phyloP scores from a whole-genome alignment of 2,113 vertebrate species.

The Garra rufa region DNA sequence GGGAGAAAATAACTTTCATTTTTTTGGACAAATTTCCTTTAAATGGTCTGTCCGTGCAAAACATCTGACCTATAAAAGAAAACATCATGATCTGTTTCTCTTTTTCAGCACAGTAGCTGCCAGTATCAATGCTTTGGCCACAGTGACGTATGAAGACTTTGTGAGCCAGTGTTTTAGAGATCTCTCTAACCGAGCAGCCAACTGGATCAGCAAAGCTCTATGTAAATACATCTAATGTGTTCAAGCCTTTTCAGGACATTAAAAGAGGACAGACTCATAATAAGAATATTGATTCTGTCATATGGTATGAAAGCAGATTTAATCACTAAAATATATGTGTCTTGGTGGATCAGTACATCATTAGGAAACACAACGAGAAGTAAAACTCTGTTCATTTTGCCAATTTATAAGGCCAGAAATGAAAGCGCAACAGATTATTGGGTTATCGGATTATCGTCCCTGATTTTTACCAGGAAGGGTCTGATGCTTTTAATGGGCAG shows the following conservation, averaged over 20 bases:
- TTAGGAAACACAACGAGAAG: not conserved
- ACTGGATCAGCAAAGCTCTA: conserved; percentile 85
- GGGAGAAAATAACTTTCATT: not conserved
- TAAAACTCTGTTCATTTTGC: not conserved
- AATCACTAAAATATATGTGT: not conserved
- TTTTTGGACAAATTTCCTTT: not conserved
- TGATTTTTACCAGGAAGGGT: not conserved
- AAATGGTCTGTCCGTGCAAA: not conserved
- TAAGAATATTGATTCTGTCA: not conserved
- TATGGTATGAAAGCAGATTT: not conserved
- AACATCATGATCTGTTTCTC: conserved; percentile 24
- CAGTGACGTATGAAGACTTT: conserved; percentile 87
- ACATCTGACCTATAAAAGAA: conserved; percentile 11
- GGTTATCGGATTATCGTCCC: no score
- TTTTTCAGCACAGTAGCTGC: conserved; percentile 84
- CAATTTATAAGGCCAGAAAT: not conserved
- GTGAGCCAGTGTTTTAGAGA: conserved; percentile 77
- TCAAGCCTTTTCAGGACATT: not conserved
- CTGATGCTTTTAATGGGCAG: not conserved
- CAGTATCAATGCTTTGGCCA: conserved; percentile 88
- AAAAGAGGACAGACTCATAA: not conserved
- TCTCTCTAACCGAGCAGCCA: conserved; percentile 76
- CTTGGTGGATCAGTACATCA: not conserved
- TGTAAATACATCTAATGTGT: conserved; percentile 73
- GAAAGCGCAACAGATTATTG: not conserved